Base-by-base conservation (phyloP, 1,140 invertebrate genomes). In the Antheraea pernyi region DNA sequence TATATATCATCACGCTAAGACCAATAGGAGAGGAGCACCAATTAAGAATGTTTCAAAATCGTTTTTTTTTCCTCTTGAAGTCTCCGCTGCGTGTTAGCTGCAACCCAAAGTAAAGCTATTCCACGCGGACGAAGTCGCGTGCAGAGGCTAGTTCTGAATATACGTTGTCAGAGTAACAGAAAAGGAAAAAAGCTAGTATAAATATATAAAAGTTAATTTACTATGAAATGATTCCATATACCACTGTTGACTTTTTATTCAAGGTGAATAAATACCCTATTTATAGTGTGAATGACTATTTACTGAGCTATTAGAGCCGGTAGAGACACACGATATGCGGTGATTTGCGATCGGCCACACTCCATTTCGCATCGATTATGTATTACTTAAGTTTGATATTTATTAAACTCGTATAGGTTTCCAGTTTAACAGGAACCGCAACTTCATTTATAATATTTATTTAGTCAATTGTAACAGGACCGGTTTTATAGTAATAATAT, bases 311-410 rank as follows among this genome's bases (percentile, higher is more conserved):
- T 53, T 53, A 53, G 46, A 16, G 16, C 11, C 16, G 46, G 6
- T 13, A 53, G 10, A 53, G 46, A 53, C 46, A 48, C 46, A 53
- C 46, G 6, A 53, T 11, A 53, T 16, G 13, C 13, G 8, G 60
- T 36, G 60, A 30, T 61, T 61, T 22, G 60, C 30, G 30, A 61
- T 61, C 60, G 13, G 60, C 9, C 60, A 61, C 60, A 61, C 10
- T 61, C 60, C 19, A 61, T 61, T 61, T 30, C 60, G 22, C 30
- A 61, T 61, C 60, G 19, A 61, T 60, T 60, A 60, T 18, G 59
- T 60, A 18, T 22, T 61, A 61, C 60, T 19, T 61, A 53, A 2
- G 46, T 42, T 8, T 10, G 16, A 13, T 6, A 53, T 53, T 53
- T 16, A 53, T 13, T 53, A 53, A 53, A 53, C 46, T 53, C 46